These are phyloP conservation scores for Chlorops oryzae DNA, from an alignment of 1,140 invertebrate genomes.

Conservation along the genomic window DNA sequence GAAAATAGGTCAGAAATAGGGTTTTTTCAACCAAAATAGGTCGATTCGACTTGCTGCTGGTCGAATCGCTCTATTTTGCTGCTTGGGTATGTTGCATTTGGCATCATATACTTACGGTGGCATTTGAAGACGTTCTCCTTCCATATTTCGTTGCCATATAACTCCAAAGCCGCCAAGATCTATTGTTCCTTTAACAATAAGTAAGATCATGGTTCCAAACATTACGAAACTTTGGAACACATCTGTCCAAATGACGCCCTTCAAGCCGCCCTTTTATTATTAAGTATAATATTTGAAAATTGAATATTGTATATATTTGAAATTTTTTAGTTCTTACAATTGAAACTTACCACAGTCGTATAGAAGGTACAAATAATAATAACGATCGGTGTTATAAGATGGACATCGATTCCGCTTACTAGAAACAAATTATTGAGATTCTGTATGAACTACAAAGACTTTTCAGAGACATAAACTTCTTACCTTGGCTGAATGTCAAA, in stretches of 20 bases:
- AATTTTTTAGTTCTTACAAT: no score
- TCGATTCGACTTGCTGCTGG: no score
- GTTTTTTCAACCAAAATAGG: no score
- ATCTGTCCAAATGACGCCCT: conserved; percentile 91
- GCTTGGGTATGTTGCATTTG: no score
- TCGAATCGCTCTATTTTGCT: no score
- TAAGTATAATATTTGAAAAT: background rate
- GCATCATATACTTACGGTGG: conserved; percentile 73
- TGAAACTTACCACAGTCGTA: conserved; percentile 71
- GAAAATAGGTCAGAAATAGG: no score
- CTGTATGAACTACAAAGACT: background rate
- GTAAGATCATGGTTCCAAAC: conserved; percentile 73
- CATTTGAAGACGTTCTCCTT: conserved; percentile 67
- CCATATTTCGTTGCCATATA: conserved; percentile 65
- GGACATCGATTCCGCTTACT: conserved; percentile 80
- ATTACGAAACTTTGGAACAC: conserved; percentile 80
- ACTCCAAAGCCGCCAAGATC: conserved; percentile 71
- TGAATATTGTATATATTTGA: background rate
- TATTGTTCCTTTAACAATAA: conserved; percentile 71
- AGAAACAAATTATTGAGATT: conserved; percentile 15
- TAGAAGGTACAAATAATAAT: conserved; percentile 87
- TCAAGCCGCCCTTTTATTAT: conserved; percentile 68
- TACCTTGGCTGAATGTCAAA: conserved; percentile 69
- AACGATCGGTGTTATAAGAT: conserved; percentile 72
- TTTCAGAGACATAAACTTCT: background rate